Conservation (phyloP, 1,140 invertebrate species). For the Maniola jurtina region DNA sequence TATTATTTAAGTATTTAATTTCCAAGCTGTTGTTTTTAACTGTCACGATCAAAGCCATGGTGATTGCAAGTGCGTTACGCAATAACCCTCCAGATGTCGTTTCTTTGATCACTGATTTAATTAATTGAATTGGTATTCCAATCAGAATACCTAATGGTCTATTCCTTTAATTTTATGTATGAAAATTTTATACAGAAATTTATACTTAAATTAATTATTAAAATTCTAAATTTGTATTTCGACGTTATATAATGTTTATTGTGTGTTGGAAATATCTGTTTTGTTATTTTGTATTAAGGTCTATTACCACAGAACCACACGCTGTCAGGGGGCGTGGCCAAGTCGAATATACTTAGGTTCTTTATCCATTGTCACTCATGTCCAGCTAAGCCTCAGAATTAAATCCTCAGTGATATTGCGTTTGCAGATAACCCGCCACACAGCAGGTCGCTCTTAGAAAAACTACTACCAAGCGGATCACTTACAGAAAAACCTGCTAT, state of each 20-base stretch:
- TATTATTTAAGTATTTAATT: no score
- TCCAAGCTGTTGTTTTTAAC: background rate
- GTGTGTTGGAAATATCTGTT: slow-evolving; percentile 2
- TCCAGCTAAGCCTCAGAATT: no score
- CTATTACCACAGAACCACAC: background rate
- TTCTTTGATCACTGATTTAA: slow-evolving; percentile 7
- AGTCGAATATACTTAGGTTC: no score
- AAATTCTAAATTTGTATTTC: slow-evolving; percentile 12
- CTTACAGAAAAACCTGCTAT: no score
- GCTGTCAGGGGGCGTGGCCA: background rate
- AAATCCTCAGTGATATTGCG: no score
- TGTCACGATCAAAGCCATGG: background rate
- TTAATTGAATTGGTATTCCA: slow-evolving; percentile 6
- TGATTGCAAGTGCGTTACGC: background rate
- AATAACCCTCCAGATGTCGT: background rate
- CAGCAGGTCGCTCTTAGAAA: no score
- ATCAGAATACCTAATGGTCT: background rate
- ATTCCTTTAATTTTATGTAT: background rate
- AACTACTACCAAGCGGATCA: no score
- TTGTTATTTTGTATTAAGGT: slow-evolving; percentile 1
- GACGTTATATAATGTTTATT: slow-evolving; percentile 13
- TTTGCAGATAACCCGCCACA: no score
- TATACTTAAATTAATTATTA: slow-evolving; percentile 5
- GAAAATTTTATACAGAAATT: slow-evolving; percentile 7
- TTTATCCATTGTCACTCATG: no score